A percentile compares a stretch with the other conserved stretches of the same genome.
These are phyloP conservation scores for Chymomyza caudatula DNA, from an alignment of 2,888 invertebrate species.

Conservation along the genomic window DNA sequence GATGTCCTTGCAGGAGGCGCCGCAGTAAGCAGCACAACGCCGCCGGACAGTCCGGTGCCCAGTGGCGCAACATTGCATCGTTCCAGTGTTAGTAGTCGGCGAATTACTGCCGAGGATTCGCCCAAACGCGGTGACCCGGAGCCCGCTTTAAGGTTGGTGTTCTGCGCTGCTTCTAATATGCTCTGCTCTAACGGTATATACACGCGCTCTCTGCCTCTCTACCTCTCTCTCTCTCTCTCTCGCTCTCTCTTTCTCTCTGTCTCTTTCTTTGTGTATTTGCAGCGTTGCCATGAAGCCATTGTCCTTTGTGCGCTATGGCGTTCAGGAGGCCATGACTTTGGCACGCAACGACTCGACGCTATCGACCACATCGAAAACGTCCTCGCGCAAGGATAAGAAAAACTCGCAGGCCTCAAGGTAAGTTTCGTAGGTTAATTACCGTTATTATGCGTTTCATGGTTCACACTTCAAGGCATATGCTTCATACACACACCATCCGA, in stretches of 20 bases:
- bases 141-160: constrained; percentile 75
- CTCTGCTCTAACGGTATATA: not conserved
- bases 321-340: constrained; percentile 78
- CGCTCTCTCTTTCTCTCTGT: constrained; percentile 12
- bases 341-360: constrained; percentile 80
- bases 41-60: constrained; percentile 79
- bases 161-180: not conserved
- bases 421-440: constrained; percentile 20
- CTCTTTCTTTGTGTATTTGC: constrained; percentile 12
- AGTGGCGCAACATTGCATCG: constrained; percentile 75
- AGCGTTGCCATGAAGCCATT: constrained; percentile 83
- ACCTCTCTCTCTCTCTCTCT: constrained; percentile 3
- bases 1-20: constrained; percentile 80
- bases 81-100: constrained; percentile 74
- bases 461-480: not conserved
- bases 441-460: constrained; percentile 38
- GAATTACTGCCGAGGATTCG: constrained; percentile 75
- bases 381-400: constrained; percentile 79
- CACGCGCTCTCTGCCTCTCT: constrained; percentile 2
- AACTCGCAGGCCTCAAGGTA: constrained; percentile 79
- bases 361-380: constrained; percentile 80
- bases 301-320: constrained; percentile 77
- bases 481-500: not conserved
- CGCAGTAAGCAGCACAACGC: constrained; percentile 79
- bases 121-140: constrained; percentile 77